Base-by-base conservation (phyloP, 23 tunicate species). In the Styela clava region DNA sequence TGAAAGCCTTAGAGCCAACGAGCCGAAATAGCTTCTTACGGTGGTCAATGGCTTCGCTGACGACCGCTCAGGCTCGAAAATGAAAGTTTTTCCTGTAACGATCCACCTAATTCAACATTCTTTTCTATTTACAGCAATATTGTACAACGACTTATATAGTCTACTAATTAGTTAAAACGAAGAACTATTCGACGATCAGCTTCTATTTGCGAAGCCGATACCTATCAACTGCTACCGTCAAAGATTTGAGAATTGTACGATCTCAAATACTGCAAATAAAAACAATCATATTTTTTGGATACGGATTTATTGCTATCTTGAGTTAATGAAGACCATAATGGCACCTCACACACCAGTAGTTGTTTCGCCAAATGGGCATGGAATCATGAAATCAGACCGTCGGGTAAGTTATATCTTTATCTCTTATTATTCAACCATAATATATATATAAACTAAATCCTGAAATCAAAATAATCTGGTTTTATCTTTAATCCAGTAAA, bases 321-420 rank as follows among this genome's bases (percentile, higher is more conserved):
- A 44, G 44, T 76, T 44, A 27, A 86, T 91, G 97, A 91, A 91
- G 85, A 87, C 90, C 35, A 71, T 85, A 23, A 91, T 86, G 90
- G 64, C 90, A 20, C 90, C 97, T 52, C 97, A 82, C 52, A 85
- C 84, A 61, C 63, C 87, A 61, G 65, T 77, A 31, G 82, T 86
- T 28, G 90, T 91, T 28, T 73, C 84, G 31, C 77, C 34, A 22
- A 21, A 81, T 34, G 86, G 89, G 33, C 71, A 88, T 3, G 87
- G 81, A 35, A 76, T 91, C 33, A 82, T 91, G 87, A 91, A 91
- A 82, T 79, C 84, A 31, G 97, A 91, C 79, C 90, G 97, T 80
- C 71, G 97, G 71, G 89, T 86, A 79, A 86, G 89, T 21, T 16
- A n/a, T 33, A 16, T n/a, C n/a, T n/a, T n/a, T n/a, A n/a, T n/a